Evolutionary conservation across 2,888 invertebrate species (phyloP).

Genomic region (Calameuta pallipes): DNA sequence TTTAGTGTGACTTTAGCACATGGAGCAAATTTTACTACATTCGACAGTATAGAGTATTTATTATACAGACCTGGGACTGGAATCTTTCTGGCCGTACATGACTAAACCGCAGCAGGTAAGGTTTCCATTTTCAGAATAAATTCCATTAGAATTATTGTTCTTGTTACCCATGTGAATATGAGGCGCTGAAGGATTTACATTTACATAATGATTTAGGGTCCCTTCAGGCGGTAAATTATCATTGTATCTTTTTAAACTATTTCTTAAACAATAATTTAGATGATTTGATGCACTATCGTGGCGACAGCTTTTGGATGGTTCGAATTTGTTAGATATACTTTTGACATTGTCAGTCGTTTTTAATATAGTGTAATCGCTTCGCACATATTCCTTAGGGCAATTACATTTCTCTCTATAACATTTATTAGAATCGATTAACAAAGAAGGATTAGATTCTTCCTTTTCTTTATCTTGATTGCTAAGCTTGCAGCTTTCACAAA

Average conservation of each 20-base stretch:
- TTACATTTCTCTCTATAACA: background rate
- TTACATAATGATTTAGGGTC: background rate
- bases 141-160: background rate
- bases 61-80: conserved; percentile 21
- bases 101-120: conserved; percentile 26
- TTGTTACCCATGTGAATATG: conserved; percentile 4
- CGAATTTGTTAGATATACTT: background rate
- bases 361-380: background rate
- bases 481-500: conserved; percentile 26
- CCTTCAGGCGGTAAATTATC: conserved; percentile 31
- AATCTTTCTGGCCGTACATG: conserved; percentile 28
- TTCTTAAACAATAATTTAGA: background rate
- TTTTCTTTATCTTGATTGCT: conserved; percentile 4
- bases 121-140: conserved; percentile 16
- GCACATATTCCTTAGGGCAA: background rate
- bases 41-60: background rate
- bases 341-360: background rate
- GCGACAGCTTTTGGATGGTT: background rate
- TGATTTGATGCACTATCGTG: background rate
- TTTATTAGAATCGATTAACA: background rate
- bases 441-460: background rate
- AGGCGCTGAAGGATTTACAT: background rate
- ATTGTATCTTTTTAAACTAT: background rate
- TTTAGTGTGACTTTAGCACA: background rate
- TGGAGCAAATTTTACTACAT: background rate